Percentiles rank a stretch among this genome's conserved stretches.
Evolutionary conservation across 1,140 invertebrate species (phyloP).

Genomic region (Drosophila persimilis): DNA sequence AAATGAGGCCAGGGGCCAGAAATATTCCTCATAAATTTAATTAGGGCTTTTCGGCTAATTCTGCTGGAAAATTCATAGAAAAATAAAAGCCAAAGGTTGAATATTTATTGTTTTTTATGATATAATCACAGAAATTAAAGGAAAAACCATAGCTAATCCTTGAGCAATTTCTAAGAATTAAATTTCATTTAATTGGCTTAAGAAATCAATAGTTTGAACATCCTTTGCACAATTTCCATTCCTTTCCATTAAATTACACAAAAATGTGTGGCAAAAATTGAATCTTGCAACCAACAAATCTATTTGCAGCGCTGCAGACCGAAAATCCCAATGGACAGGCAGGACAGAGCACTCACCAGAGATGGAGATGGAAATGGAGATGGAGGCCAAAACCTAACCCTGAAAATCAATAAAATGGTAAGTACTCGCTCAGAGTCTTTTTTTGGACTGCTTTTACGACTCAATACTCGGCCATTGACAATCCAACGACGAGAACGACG

Average conservation of each 20-base stretch:
- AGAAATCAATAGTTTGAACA: slow-evolving; percentile 1
- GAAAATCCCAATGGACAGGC: slow-evolving; percentile 14
- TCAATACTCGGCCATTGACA: slow-evolving; percentile 65
- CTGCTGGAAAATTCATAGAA: slow-evolving; percentile 3
- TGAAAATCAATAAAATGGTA: slow-evolving; percentile 78
- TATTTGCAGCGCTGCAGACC: slow-evolving; percentile 66
- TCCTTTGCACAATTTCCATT: neutral
- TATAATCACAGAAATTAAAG: neutral
- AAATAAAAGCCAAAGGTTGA: slow-evolving; percentile 1
- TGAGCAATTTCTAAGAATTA: neutral
- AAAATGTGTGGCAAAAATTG: slow-evolving; percentile 41
- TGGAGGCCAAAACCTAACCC: slow-evolving; percentile 26
- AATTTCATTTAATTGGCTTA: neutral
- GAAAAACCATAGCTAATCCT: too few species aligned
- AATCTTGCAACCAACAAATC: slow-evolving; percentile 51
- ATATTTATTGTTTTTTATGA: too few species aligned
- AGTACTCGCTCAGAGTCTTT: slow-evolving; percentile 57
- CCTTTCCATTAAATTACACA: slow-evolving; percentile 37
- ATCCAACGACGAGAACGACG: slow-evolving; percentile 34
- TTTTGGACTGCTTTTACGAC: slow-evolving; percentile 68
- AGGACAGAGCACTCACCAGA: slow-evolving; percentile 11
- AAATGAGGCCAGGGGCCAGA: slow-evolving; percentile 26
- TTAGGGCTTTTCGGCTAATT: slow-evolving; percentile 28
- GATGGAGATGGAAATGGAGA: slow-evolving; percentile 6
- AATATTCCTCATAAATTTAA: slow-evolving; percentile 36